Percentiles rank a stretch among this genome's conserved stretches.
phyloP scores from a whole-genome alignment of 2,888 invertebrate species.

The Tricholauxania praeusta region DNA sequence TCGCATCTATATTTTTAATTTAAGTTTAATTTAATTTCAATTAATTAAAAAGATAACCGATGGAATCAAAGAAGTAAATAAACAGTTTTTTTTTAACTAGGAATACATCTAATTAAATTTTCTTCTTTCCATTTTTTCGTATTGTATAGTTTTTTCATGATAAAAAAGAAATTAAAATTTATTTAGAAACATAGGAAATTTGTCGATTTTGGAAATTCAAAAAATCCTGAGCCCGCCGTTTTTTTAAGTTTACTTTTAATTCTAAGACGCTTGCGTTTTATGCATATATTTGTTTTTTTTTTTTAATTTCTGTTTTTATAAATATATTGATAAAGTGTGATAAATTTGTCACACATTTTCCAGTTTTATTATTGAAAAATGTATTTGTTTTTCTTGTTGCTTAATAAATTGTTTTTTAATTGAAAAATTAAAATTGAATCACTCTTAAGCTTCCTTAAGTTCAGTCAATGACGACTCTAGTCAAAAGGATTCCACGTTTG shows the following conservation, averaged over 20 bases:
- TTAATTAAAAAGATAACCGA: not conserved
- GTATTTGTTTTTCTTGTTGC: constrained; percentile 10
- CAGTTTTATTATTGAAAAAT: constrained; percentile 8
- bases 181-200: not conserved
- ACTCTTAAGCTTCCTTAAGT: constrained; percentile 45
- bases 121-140: not conserved
- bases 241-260: constrained; percentile 16
- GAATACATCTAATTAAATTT: constrained; percentile 11
- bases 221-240: constrained; percentile 24
- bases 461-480: constrained; percentile 67
- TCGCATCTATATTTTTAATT: not conserved
- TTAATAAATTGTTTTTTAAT: not conserved
- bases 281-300: constrained; percentile 9
- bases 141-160: not conserved
- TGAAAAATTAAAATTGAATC: constrained; percentile 44
- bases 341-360: constrained; percentile 14
- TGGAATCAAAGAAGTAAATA: constrained; percentile 5
- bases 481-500: constrained; percentile 67
- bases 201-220: constrained; percentile 21
- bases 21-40: constrained; percentile 12
- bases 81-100: not conserved
- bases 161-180: not conserved
- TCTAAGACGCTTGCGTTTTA: constrained; percentile 30
- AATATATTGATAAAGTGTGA: constrained; percentile 31
- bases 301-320: constrained; percentile 28